Conservation (phyloP, 2,113 vertebrate species). For the Marmota flaviventris region DNA sequence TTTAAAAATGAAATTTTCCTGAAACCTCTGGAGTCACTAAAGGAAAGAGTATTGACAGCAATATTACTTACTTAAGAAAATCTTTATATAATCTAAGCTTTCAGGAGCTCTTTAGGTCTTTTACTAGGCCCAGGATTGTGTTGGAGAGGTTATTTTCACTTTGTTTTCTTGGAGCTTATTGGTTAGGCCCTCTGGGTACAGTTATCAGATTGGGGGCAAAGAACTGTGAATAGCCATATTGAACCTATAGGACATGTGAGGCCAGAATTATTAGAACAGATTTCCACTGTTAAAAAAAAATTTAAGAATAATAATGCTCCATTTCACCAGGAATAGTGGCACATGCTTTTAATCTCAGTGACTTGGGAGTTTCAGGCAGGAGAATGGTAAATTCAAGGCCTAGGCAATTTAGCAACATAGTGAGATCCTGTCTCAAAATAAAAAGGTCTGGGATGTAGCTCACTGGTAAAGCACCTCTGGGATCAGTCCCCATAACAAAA, state of each 20-base stretch:
- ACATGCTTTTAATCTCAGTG: neutral
- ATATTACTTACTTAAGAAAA: neutral
- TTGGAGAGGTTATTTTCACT: slow-evolving; percentile 27
- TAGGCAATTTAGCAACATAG: neutral
- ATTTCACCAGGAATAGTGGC: neutral
- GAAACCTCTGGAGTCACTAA: neutral
- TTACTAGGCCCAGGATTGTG: neutral
- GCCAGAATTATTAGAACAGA: neutral
- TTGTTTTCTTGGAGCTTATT: slow-evolving; percentile 5
- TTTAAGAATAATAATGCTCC: neutral
- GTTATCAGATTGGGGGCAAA: neutral
- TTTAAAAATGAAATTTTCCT: neutral
- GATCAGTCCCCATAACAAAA: neutral
- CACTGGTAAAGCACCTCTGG: neutral
- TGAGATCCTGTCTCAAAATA: neutral
- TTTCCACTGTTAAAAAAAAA: neutral
- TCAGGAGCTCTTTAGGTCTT: neutral
- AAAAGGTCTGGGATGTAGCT: neutral
- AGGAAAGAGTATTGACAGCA: neutral
- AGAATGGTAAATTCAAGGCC: neutral
- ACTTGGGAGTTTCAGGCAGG: neutral
- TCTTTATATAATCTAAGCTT: neutral
- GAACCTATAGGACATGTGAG: neutral
- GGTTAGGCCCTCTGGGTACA: neutral
- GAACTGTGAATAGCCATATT: neutral